Conservation (phyloP, 2,797 vertebrate species). For the Betta splendens region DNA sequence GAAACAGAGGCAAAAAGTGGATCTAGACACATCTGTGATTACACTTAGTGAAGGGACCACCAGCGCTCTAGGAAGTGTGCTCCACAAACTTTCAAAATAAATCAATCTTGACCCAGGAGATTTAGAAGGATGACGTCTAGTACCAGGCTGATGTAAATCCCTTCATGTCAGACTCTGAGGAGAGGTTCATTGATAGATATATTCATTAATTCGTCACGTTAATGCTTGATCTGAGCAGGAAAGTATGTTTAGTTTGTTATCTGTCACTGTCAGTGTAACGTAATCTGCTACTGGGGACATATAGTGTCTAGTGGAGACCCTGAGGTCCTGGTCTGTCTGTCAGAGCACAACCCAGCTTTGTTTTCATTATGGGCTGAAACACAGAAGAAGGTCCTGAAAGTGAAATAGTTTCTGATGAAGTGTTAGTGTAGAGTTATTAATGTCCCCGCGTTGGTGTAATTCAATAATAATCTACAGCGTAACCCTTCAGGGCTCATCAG, state of each 20-base stretch:
- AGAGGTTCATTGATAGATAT: constrained; percentile 20
- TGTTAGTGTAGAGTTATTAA: not conserved
- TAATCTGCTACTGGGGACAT: not conserved
- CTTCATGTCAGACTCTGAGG: constrained; percentile 22
- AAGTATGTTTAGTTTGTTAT: not conserved
- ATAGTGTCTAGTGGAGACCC: constrained; percentile 2
- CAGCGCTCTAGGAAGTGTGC: constrained; percentile 66
- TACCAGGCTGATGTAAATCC: constrained; percentile 48
- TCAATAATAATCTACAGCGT: too few species aligned
- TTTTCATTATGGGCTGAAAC: constrained; percentile 13
- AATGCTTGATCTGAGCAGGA: too few species aligned
- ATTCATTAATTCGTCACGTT: too few species aligned
- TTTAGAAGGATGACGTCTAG: constrained; percentile 45
- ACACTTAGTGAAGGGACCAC: constrained; percentile 69
- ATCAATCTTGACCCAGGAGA: constrained; percentile 44
- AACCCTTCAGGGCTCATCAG: too few species aligned
- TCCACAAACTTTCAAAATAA: constrained; percentile 61
- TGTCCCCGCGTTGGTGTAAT: too few species aligned
- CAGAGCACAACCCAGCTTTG: constrained; percentile 25
- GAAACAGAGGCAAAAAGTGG: constrained; percentile 2
- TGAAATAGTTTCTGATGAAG: not conserved
- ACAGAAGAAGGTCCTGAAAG: not conserved
- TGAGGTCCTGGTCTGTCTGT: constrained; percentile 15
- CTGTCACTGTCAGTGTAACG: constrained; percentile 22
- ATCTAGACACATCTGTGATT: constrained; percentile 72